phyloP scores from a whole-genome alignment of 1,140 invertebrate species.

The Trichonephila clavata region DNA sequence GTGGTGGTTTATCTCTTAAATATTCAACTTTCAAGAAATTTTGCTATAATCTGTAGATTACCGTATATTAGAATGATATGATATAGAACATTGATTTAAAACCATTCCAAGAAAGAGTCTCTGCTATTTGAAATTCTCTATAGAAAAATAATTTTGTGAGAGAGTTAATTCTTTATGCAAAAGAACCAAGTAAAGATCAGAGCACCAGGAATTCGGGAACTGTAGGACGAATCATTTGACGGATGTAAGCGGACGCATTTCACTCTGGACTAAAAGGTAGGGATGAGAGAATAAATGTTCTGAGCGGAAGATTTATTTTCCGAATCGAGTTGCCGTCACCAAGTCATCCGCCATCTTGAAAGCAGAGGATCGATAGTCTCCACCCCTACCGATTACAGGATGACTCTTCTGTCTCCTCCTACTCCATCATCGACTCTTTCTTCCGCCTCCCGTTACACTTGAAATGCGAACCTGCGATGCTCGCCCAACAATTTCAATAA shows the following conservation, averaged over 20 bases:
- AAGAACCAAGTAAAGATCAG: too few species aligned
- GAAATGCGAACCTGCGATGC: conserved; percentile 29
- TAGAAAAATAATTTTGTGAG: too few species aligned
- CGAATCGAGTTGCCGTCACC: conserved; percentile 59
- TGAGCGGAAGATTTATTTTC: conserved; percentile 42
- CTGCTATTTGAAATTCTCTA: too few species aligned
- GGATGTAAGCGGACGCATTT: conserved; percentile 21
- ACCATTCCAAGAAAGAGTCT: too few species aligned
- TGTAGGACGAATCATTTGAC: neutral
- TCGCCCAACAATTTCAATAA: neutral
- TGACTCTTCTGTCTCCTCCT: conserved; percentile 68
- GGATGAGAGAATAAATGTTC: neutral
- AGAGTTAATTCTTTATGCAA: too few species aligned
- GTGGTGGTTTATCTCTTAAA: too few species aligned
- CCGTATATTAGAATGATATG: too few species aligned
- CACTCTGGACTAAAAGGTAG: conserved; percentile 38
- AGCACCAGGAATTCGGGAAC: too few species aligned
- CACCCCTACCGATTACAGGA: conserved; percentile 72
- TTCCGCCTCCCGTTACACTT: conserved; percentile 7
- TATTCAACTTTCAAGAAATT: too few species aligned
- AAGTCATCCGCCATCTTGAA: conserved; percentile 75
- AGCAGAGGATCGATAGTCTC: conserved; percentile 66
- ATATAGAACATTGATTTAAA: too few species aligned
- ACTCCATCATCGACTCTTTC: conserved; percentile 70
- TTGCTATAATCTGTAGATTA: too few species aligned